These are phyloP conservation scores for Hyperoplus immaculatus DNA, from an alignment of 2,797 vertebrate genomes.

Conservation along the genomic window DNA sequence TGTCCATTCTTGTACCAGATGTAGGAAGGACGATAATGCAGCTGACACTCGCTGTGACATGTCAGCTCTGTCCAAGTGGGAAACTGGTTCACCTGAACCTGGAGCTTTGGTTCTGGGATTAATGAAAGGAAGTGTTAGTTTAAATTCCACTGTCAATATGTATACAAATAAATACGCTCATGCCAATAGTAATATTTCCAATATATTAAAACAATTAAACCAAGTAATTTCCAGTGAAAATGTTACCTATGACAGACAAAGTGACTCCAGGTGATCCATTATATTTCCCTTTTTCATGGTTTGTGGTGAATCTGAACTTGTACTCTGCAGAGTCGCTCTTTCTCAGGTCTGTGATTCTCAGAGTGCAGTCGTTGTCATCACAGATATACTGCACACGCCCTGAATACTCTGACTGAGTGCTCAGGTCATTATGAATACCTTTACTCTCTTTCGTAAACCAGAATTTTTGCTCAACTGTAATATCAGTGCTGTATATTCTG, in stretches of 20 bases:
- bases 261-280: constrained; percentile 22
- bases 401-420: neutral
- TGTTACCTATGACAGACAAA: constrained; percentile 47
- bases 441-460: neutral
- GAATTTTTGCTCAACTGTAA: neutral
- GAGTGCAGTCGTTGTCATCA: neutral
- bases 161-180: too few relatives aligned
- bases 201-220: too few relatives aligned
- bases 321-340: constrained; percentile 31
- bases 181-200: too few relatives aligned
- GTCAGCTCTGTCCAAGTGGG: too few relatives aligned
- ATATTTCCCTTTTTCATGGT: neutral
- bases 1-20: too few relatives aligned
- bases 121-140: neutral
- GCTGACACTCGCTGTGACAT: too few relatives aligned
- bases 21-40: too few relatives aligned
- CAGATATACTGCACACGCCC: constrained; percentile 8
- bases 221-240: neutral
- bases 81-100: too few relatives aligned
- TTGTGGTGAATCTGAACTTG: constrained; percentile 22
- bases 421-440: constrained; percentile 7
- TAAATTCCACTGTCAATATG: neutral
- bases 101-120: too few relatives aligned
- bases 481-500: accelerated
- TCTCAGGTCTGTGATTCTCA: constrained; percentile 44